Evolutionary conservation across 2,797 vertebrate genomes (phyloP), one percentile per base, ranked within the genome.

Genomic region (Cossypha heuglini): DNA sequence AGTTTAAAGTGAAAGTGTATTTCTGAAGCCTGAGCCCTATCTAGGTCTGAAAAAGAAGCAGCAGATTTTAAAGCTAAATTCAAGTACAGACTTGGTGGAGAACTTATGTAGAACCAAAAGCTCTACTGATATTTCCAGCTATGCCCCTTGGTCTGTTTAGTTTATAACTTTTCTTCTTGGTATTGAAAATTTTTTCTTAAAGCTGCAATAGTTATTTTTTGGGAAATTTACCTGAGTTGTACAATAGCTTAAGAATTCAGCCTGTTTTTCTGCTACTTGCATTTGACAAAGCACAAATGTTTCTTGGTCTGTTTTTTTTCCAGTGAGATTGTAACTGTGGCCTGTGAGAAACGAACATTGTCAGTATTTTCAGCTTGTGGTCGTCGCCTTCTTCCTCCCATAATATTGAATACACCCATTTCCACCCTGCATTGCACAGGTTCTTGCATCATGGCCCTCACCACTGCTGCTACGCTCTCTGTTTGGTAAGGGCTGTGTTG

Each of bases 311-410:
- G 3, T 69, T 62, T 24, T 9, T 43, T 77, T 93, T 69, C 11
- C 95, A 99, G 99, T 79, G 99, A 99, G 6, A 97, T 99, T 76
- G 97, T 99, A 2, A 99, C 99, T 1, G 99, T 99, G 4, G 99
- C 98, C 82, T 99, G 99, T 79, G 99, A 99, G 91, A 99, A 99
- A 97, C 96, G 99, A 96, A 99, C 98, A 18, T 25, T 99, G 93
- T 99, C 99, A 0, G 98, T 99, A 61, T 99, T 99, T 97, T 99
- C 99, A 31, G 97, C 98, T 52, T 99, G 98, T 81, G 99, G 99
- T 54, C 98, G 99, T 78, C 98, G 99, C 86, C 98, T 99, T 24
- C 98, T 99, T 57, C 99, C 99, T 13, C 98, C 99, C 85, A 99
- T 99, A 93, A 97, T 99, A 79, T 88, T 99, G 93, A 98, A 98